Percentiles rank a stretch among this genome's conserved stretches.
phyloP scores from a whole-genome alignment of 92 coral and sea anemone genomes.

The Metridium senile region DNA sequence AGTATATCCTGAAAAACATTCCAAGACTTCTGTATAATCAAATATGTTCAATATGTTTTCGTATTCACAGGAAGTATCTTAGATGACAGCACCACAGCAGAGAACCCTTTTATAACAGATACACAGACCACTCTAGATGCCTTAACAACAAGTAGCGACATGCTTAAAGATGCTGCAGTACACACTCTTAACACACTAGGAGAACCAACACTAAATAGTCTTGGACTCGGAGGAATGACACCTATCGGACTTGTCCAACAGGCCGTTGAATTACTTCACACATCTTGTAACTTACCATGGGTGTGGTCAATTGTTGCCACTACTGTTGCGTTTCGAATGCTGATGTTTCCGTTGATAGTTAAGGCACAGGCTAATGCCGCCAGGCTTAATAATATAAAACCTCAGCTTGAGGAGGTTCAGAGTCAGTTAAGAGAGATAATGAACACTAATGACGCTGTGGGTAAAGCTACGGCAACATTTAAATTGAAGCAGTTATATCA shows the following conservation, averaged over 20 bases:
- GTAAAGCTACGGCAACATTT: slow-evolving; percentile 71
- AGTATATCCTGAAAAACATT: no score
- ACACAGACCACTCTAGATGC: slow-evolving; percentile 26
- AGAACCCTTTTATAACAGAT: slow-evolving; percentile 70
- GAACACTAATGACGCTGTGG: slow-evolving; percentile 72
- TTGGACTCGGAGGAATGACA: slow-evolving; percentile 84
- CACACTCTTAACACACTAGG: slow-evolving; percentile 59
- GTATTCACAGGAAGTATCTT: background rate
- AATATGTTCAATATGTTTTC: no score
- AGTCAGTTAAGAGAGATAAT: slow-evolving; percentile 79
- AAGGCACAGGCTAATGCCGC: slow-evolving; percentile 94
- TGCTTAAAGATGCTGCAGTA: slow-evolving; percentile 52
- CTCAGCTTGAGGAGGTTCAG: slow-evolving; percentile 83
- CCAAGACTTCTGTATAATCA: no score
- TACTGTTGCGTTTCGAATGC: slow-evolving; percentile 68
- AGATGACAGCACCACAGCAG: background rate
- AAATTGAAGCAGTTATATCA: slow-evolving; percentile 77
- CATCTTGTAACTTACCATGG: slow-evolving; percentile 76
- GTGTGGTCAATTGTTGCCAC: slow-evolving; percentile 78
- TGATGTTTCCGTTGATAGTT: slow-evolving; percentile 83
- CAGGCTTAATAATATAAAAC: slow-evolving; percentile 86
- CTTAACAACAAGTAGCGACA: slow-evolving; percentile 52
- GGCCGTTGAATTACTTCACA: slow-evolving; percentile 73
- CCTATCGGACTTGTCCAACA: slow-evolving; percentile 93
- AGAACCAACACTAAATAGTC: slow-evolving; percentile 74